phyloP scores from a whole-genome alignment of 2,797 vertebrate species.

The Rhinichthys osculus region DNA sequence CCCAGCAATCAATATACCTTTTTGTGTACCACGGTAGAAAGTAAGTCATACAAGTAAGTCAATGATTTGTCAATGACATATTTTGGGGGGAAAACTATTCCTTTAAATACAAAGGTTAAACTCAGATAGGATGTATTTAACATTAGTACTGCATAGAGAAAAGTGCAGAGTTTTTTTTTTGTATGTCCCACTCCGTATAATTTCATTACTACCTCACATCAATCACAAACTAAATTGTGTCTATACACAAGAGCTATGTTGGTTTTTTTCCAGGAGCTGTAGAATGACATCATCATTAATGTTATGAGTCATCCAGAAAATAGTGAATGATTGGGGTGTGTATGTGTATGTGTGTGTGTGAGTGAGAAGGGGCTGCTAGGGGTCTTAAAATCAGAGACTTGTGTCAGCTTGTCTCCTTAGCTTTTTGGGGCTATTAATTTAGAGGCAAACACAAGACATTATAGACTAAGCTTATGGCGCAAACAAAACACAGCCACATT shows the following conservation, averaged over 20 bases:
- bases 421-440: slow-evolving; percentile 36
- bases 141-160: slow-evolving; percentile 10
- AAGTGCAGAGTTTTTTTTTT: background rate
- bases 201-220: slow-evolving; percentile 44
- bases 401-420: slow-evolving; percentile 25
- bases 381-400: slow-evolving; percentile 47
- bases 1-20: background rate
- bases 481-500: slow-evolving; percentile 18
- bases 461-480: slow-evolving; percentile 29
- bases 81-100: background rate
- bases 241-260: slow-evolving; percentile 47
- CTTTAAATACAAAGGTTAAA: background rate
- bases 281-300: slow-evolving; percentile 55
- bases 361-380: slow-evolving; percentile 5
- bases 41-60: background rate
- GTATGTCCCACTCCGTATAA: slow-evolving; percentile 22
- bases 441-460: slow-evolving; percentile 19
- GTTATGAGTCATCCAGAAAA: slow-evolving; percentile 61
- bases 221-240: slow-evolving; percentile 40
- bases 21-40: background rate
- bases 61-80: background rate
- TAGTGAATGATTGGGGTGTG: slow-evolving; percentile 44
- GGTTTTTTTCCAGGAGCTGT: slow-evolving; percentile 53
- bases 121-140: slow-evolving; percentile 10
- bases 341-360: background rate